Base-by-base conservation (phyloP, 64 coral and sea anemone genomes). In the Cladopsammia gracilis region DNA sequence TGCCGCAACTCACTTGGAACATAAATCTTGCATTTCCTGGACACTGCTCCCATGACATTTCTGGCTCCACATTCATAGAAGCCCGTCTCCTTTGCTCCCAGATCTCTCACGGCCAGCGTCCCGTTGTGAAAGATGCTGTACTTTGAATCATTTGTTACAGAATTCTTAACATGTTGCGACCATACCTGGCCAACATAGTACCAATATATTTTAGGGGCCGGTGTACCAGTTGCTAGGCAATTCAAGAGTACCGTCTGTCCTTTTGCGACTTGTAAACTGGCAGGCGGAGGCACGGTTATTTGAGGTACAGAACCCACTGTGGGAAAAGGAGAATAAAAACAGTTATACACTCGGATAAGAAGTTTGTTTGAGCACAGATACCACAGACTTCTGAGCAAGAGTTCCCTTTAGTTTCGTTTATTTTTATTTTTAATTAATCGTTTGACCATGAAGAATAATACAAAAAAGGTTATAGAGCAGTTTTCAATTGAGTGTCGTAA, bases 181-280 rank as follows among this genome's bases (percentile, higher is more conserved):
- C 62, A 84, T 7, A 49, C 45, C 10, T 3, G 60, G 20, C 80
- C 80, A 49, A 68, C 22, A 20, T 84, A 84, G 44, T 84, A 84
- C 80, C 80, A 84, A 22, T 43, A 20, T 51, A 25, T 46, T 2
- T 12, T 2, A 4, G 80, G 80, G 23, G 60, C 43, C 12, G 80
- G 80, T 65, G 10, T 67, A 6, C 80, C 80, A 0, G 80, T 84
- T 68, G 80, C 80, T 84, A 65, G 62, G 42, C 80, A 84, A 68
- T 65, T 4, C 43, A 84, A 24, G 9, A 1, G 20, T 20, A 84
- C 4, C 26, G 9, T 64, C 19, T 64, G 61, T n/a, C 80, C 62
- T 23, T 49, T 66, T 19, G n/a, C 20, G 19, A 19, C 60, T 7
- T 45, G 8, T 13, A 50, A 51, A 44, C 10, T 48, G 19, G 20